Base-by-base conservation (phyloP, 30 jellyfish, hydroid and myxozoan genomes). In the Hydra vulgaris region DNA sequence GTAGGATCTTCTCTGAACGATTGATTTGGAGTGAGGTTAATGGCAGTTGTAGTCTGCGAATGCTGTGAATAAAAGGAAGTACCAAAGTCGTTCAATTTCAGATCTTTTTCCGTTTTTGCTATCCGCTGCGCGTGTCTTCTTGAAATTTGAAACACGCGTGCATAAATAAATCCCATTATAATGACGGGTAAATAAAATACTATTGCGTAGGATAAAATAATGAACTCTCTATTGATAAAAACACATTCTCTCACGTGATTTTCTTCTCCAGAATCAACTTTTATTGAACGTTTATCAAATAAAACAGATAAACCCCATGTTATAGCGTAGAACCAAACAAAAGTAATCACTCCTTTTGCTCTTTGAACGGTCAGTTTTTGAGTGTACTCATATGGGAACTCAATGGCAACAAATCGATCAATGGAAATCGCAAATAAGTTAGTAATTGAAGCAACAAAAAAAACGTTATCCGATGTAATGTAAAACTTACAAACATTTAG, bases 381-480 rank as follows among this genome's bases (percentile, higher is more conserved):
- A 12, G 86, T 82, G 79, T 92, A 85, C 72, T 55, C 26, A 85
- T 87, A 92, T 19, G 98, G 96, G 80, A 84, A 25, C 8, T 70
- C 81, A 23, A 92, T 77, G 27, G 98, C 98, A 12, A 92, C 72
- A 81, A 74, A 80, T 40, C 98, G 95, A 76, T 92, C 98, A 23
- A 88, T 73, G 3, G 98, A 75, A 15, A 92, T 87, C 66, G 87
- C 95, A 54, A 87, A 86, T 66, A 92, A 87, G 79, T 92, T 92
- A 8, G 98, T 92, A 82, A 92, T 81, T 25, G 98, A 92, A 17
- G 95, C 96, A 25, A 80, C 89, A 53, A 92, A 92, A 69, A 89
- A 84, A 12, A 80, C 69, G 77, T 72, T 92, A 76, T 87, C 96
- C 75, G 89, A n/a, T 0, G 96, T 83, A 25, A 81, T 27, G 90